Conservation (phyloP, 1,140 invertebrate species). For the Diabrotica undecimpunctata region DNA sequence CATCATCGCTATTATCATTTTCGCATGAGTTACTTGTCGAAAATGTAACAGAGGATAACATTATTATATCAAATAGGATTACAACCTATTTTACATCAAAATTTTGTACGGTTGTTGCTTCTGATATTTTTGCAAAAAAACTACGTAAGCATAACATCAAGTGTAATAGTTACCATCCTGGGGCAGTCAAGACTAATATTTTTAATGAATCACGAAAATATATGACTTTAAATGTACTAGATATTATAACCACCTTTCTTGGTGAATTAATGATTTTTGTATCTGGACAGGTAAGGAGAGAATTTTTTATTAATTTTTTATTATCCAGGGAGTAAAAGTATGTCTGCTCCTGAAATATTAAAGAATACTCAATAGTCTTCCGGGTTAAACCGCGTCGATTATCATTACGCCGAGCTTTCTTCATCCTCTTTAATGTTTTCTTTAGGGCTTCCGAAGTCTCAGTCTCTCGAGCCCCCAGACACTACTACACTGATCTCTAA, state of each 20-base stretch:
- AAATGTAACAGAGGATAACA: not conserved
- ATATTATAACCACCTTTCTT: not conserved
- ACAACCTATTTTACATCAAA: not conserved
- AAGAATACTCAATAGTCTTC: too few species aligned
- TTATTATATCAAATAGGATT: not conserved
- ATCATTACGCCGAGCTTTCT: too few species aligned
- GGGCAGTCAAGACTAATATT: not conserved
- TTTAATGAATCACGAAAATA: not conserved
- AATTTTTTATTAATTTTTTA: not conserved
- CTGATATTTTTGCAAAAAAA: slow-evolving; percentile 8
- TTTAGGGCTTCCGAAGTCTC: too few species aligned
- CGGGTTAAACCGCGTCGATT: too few species aligned
- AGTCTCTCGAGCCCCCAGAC: too few species aligned
- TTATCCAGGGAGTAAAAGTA: too few species aligned
- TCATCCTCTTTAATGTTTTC: too few species aligned
- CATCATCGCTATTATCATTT: not conserved
- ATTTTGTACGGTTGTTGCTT: not conserved
- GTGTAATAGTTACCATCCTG: not conserved
- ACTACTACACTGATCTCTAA: too few species aligned
- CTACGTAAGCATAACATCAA: not conserved
- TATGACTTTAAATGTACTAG: not conserved
- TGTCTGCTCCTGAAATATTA: too few species aligned
- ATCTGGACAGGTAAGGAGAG: not conserved
- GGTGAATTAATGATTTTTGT: not conserved
- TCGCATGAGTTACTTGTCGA: not conserved